Conservation (phyloP, 2,113 vertebrate species). For the Butastur rufipennis region DNA sequence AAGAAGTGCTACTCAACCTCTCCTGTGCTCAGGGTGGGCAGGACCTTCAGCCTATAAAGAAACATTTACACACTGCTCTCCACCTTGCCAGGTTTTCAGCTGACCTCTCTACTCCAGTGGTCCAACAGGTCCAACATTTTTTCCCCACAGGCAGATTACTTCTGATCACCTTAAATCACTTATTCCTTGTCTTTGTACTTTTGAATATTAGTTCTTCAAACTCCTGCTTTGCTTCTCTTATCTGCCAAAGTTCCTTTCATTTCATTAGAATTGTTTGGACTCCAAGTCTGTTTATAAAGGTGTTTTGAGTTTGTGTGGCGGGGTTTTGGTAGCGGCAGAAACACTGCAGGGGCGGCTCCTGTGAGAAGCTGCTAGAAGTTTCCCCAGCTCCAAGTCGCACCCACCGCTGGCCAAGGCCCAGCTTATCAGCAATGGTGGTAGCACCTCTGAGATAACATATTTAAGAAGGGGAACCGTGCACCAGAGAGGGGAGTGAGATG, state of each 20-base stretch:
- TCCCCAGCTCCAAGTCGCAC: too few species aligned
- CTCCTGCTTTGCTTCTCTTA: neutral
- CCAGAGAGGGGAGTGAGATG: too few species aligned
- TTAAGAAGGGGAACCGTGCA: too few species aligned
- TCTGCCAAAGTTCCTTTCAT: neutral
- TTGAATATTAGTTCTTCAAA: neutral
- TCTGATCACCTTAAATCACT: neutral
- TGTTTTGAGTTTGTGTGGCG: too few species aligned
- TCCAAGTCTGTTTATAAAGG: neutral
- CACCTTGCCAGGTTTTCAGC: neutral
- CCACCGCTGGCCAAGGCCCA: too few species aligned
- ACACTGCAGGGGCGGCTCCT: too few species aligned
- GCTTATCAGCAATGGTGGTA: too few species aligned
- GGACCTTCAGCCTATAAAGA: neutral
- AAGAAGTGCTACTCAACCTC: neutral
- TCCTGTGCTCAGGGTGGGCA: neutral
- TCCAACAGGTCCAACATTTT: neutral
- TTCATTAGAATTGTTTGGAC: neutral
- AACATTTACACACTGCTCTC: neutral
- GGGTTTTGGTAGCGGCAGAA: too few species aligned
- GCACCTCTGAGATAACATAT: too few species aligned
- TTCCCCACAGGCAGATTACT: neutral
- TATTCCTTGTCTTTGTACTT: neutral
- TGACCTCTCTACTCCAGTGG: neutral
- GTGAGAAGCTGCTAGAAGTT: too few species aligned